Evolutionary conservation across 1,140 invertebrate species (phyloP).

Genomic region (Cyclargus thomasi): DNA sequence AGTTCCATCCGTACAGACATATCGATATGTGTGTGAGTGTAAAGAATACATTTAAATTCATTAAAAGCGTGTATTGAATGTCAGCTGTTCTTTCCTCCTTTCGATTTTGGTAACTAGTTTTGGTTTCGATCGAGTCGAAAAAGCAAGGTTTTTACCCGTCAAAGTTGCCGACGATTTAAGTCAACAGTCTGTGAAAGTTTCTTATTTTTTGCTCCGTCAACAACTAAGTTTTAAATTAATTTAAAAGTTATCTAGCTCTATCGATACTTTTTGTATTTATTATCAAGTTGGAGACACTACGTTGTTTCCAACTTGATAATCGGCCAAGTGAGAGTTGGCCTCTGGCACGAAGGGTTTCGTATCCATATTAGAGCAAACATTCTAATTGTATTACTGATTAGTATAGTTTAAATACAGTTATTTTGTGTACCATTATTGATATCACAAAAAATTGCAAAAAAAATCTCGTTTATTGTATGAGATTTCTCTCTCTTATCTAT

Average conservation of each 20-base stretch:
- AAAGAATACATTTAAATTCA: slow-evolving; percentile 1
- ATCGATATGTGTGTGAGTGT: neutral
- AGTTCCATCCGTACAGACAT: no score
- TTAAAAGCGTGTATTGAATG: neutral
- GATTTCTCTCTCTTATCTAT: no score
- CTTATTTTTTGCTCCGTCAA: neutral
- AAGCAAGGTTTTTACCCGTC: neutral
- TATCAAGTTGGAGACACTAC: no score
- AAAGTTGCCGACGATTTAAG: neutral
- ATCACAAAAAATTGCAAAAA: no score
- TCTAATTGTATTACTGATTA: no score
- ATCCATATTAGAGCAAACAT: no score
- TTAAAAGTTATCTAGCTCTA: neutral
- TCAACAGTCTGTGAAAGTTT: neutral
- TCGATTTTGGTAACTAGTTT: neutral
- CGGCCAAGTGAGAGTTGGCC: no score
- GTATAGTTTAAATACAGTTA: no score
- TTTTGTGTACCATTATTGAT: no score
- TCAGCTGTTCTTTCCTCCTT: neutral
- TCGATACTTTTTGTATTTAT: neutral
- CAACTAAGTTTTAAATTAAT: neutral
- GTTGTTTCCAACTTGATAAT: no score
- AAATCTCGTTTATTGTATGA: no score
- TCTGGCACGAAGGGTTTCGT: no score
- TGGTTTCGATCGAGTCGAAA: neutral